These are phyloP conservation scores for Numenius arquata DNA, from an alignment of 2,113 vertebrate species.

Conservation along the genomic window DNA sequence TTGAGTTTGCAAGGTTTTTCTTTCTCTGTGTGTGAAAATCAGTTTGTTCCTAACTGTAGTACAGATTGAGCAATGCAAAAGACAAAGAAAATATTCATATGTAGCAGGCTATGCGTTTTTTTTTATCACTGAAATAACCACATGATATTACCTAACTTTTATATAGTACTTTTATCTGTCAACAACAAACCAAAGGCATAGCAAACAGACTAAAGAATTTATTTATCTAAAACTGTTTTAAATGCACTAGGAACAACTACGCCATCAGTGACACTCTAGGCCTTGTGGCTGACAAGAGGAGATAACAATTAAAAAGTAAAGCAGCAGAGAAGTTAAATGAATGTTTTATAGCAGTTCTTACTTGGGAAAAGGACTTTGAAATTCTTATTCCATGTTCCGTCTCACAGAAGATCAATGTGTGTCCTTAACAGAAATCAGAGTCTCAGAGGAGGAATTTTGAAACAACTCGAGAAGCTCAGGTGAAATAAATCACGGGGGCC, in stretches of 20 bases:
- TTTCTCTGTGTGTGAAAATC: neutral
- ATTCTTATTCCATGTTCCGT: neutral
- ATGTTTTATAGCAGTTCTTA: neutral
- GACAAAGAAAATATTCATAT: neutral
- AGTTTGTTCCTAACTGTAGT: neutral
- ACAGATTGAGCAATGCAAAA: neutral
- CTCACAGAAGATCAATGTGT: neutral
- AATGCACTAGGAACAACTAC: neutral
- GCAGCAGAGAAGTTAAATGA: neutral
- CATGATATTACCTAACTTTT: fast-evolving
- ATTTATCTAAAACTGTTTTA: neutral
- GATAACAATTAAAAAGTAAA: neutral
- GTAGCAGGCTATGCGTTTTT: neutral
- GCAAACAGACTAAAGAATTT: neutral
- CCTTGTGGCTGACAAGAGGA: neutral
- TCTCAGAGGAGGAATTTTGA: neutral
- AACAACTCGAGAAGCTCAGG: neutral
- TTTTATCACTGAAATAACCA: neutral
- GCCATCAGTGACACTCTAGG: neutral
- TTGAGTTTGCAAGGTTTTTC: neutral
- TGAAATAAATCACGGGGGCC: neutral
- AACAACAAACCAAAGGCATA: neutral
- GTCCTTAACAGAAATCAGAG: neutral
- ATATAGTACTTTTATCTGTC: neutral
- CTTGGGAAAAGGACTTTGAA: neutral